Evolutionary conservation across 2,888 invertebrate genomes (phyloP).

Genomic region (Acanthococcus lagerstroemiae): DNA sequence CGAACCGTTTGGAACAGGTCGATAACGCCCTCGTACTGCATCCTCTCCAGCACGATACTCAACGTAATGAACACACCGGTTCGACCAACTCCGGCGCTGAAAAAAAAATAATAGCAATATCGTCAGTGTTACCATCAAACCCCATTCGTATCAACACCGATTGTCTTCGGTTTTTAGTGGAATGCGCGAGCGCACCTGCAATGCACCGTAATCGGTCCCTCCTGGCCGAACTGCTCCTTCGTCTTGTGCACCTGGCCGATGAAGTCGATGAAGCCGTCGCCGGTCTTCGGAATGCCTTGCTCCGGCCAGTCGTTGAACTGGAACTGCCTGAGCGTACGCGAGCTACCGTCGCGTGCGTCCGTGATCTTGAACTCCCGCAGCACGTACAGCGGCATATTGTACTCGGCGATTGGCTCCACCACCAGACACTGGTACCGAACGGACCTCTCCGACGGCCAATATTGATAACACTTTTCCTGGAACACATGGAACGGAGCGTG

Average conservation of each 20-base stretch:
- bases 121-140: neutral
- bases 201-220: slow-evolving; percentile 97
- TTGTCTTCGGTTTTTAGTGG: too few relatives aligned
- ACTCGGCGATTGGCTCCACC: slow-evolving; percentile 98
- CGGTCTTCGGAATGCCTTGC: slow-evolving; percentile 93
- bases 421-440: slow-evolving; percentile 96
- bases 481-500: slow-evolving; percentile 35
- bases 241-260: slow-evolving; percentile 99
- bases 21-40: slow-evolving; percentile 97
- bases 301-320: slow-evolving; percentile 96
- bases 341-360: slow-evolving; percentile 93
- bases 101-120: slow-evolving; percentile 38
- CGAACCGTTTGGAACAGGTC: slow-evolving; percentile 99
- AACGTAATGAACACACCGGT: slow-evolving; percentile 98
- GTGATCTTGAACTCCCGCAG: slow-evolving; percentile 98
- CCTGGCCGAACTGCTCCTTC: slow-evolving; percentile 98
- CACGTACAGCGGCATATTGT: slow-evolving; percentile 99
- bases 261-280: slow-evolving; percentile 98
- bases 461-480: slow-evolving; percentile 97
- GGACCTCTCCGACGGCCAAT: slow-evolving; percentile 97
- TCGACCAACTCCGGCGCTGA: slow-evolving; percentile 92
- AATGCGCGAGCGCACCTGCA: slow-evolving; percentile 62
- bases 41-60: slow-evolving; percentile 93
- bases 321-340: slow-evolving; percentile 90
- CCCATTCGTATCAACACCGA: neutral